Evolutionary conservation across 2,113 vertebrate species (phyloP).

Genomic region (Paramormyrops kingsleyae): DNA sequence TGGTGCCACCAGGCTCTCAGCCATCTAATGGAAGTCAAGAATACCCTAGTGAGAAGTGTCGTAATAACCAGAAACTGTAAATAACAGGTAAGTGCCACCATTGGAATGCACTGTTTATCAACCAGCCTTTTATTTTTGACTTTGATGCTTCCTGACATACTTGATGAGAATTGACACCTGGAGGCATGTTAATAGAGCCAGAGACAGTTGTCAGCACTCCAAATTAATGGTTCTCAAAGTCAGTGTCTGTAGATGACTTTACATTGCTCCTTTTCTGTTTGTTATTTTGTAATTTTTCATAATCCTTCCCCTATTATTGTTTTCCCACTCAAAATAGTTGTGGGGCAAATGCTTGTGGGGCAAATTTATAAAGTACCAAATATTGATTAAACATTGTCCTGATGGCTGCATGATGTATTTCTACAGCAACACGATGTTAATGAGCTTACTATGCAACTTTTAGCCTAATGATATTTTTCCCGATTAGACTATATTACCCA

Average conservation of each 20-base stretch:
- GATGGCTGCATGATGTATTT: too few relatives aligned
- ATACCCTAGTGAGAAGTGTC: neutral
- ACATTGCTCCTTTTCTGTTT: neutral
- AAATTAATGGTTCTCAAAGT: neutral
- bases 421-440: too few relatives aligned
- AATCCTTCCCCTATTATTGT: neutral
- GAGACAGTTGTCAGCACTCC: neutral
- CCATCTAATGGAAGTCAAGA: neutral
- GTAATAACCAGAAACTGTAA: neutral
- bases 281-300: conserved; percentile 3
- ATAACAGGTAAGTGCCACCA: neutral
- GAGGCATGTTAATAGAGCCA: neutral
- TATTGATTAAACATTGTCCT: too few relatives aligned
- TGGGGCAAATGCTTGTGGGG: neutral
- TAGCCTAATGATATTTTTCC: too few relatives aligned
- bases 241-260: neutral
- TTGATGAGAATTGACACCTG: neutral
- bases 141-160: neutral
- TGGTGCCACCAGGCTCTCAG: neutral
- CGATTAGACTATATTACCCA: too few relatives aligned
- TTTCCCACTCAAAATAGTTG: neutral
- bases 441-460: too few relatives aligned
- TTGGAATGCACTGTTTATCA: neutral
- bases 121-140: neutral
- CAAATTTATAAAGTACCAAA: neutral